Evolutionary conservation across 2,797 vertebrate genomes (phyloP), one percentile per base, ranked within the genome.

Genomic region (Hippoglossus hippoglossus): DNA sequence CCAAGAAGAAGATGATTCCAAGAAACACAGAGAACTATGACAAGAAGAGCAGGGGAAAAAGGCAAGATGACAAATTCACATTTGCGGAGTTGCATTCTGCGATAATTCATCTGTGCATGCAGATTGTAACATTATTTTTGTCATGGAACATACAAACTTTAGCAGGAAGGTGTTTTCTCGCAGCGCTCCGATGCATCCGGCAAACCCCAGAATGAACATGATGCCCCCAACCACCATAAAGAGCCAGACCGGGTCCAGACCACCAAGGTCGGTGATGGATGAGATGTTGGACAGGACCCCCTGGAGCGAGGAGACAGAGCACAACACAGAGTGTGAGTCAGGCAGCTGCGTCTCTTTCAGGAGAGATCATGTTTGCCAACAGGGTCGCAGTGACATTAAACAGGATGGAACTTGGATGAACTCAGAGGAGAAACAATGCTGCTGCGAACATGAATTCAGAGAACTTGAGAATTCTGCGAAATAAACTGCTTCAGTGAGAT

Each of bases 1-100:
- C 98, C 96, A 99, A 79, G 94, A 99, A 99, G 88, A 99, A 99
- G 88, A 99, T 99, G 83, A 99, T 98, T 62, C 98, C 98, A 85
- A 99, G 94, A 89, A 99, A 99, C 75, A 99, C 97, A 0, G 98
- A 99, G 90, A 99, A 99, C 98, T 99, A 21, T 26, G 26, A 53
- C 19, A 26, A 18, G 12, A 41, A 19, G 15, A 62, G 8, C 4
- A 64, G 11, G 19, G 34, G 1, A 10, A 3, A 21, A 3, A 21
- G 15, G 6, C 4, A 52, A 21, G 1, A 50, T 3, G 9, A 47
- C 15, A 4, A 36, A 26, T 19, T 50, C 16, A 67, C 19, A 11
- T 10, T 18, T 15, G 28, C 9, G 3, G 6, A 24, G 19, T 3
- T 49, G 25, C 21, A 34, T 25, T 49, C 5, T 50, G 10, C 1